Base-by-base conservation (phyloP, 2,888 invertebrate genomes). In the Andricus quercusramuli region DNA sequence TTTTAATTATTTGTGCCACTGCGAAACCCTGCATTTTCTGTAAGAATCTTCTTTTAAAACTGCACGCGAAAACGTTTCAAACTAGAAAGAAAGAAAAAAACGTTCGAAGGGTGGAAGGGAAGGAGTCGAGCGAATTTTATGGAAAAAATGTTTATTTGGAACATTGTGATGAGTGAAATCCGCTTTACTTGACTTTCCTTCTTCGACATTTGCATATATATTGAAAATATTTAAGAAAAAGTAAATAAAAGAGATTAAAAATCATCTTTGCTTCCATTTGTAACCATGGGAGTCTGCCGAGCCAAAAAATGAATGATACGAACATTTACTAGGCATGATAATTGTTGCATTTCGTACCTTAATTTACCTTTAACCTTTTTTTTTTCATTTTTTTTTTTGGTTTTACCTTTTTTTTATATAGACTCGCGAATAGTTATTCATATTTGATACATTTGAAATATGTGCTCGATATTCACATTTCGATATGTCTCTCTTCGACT, bases 251-350 rank as follows among this genome's bases (percentile, higher is more conserved):
- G 51, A 29, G 8, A 70, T 29, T 13, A 51, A 47, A 32, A 47
- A 37, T 59, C 70, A 68, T 81, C 41, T 59, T 56, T 80, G 78
- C 56, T 29, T 74, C 70, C 32, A 64, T 65, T 76, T 44, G 32
- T 65, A 65, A 78, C 32, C 41, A 80, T 70, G 76, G n/a, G 47
- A 56, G 32, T 15, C 66, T 79, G 78, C 22, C 25, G 25, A 79
- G 65, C 62, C 41, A 78, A 56, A 56, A 77, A 78, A 47, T 78
- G 74, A 67, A 82, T 62, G 62, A 62, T 62, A 62, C 62, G 25
- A 62, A 2, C 25, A 62, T 62, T 62, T n/a, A 13, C 5, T 29
- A 62, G 62, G 62, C 17, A 62, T 25, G 25, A 62, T 62, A 37
- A 25, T 62, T 62, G 25, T 25, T 29, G 0, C 62, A 62, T 62